Conservation (phyloP, 2,888 invertebrate species). For the Liopterus haemorrhoidalis region DNA sequence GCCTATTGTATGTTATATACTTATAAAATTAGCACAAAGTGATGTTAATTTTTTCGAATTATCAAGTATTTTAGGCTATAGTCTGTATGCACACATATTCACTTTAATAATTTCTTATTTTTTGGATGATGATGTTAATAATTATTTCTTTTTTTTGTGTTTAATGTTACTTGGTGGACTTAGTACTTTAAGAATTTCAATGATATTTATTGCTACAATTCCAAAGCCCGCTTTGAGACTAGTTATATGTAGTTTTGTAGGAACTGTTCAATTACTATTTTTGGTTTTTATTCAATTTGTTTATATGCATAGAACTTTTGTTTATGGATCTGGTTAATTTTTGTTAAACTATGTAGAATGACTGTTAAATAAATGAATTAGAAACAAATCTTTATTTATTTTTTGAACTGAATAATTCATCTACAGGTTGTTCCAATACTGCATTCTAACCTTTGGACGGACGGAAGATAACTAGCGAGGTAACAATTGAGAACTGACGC, state of each 20-base stretch:
- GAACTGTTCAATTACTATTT: constrained; percentile 46
- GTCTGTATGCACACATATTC: constrained; percentile 47
- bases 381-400: no score
- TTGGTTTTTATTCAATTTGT: constrained; percentile 50
- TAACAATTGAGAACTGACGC: no score
- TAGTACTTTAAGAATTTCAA: constrained; percentile 46
- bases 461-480: no score
- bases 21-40: constrained; percentile 40
- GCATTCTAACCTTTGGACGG: no score
- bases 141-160: constrained; percentile 46
- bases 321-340: no score
- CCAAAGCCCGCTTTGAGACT: constrained; percentile 46
- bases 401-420: no score
- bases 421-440: no score
- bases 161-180: constrained; percentile 47
- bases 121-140: constrained; percentile 44
- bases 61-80: constrained; percentile 46
- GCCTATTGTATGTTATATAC: constrained; percentile 41
- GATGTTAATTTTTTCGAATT: constrained; percentile 42
- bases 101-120: constrained; percentile 44
- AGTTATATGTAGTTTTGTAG: constrained; percentile 47
- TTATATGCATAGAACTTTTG: constrained; percentile 48
- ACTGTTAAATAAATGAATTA: no score
- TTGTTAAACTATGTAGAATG: no score
- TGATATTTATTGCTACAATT: constrained; percentile 47